Percentiles rank a stretch among this genome's conserved stretches.
These are phyloP conservation scores for Drosophila seguyi DNA, from an alignment of 1,140 invertebrate genomes.

Conservation along the genomic window DNA sequence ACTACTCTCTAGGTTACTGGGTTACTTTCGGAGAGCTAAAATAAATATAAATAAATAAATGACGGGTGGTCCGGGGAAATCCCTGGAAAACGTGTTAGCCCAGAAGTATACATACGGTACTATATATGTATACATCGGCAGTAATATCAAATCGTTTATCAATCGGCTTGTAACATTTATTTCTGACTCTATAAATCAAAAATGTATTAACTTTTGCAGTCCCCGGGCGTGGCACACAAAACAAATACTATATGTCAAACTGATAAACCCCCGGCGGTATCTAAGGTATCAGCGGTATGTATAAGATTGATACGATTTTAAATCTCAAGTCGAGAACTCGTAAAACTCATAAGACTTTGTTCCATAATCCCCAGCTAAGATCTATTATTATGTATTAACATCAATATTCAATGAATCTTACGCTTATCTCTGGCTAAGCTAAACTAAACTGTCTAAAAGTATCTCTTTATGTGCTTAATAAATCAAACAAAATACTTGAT, in stretches of 20 bases:
- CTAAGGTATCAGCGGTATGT: neutral
- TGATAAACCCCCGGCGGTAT: conserved; percentile 7
- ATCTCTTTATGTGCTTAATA: neutral
- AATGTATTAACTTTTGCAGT: conserved; percentile 40
- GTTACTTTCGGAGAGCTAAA: conserved; percentile 12
- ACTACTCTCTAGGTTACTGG: conserved; percentile 17
- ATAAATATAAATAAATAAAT: conserved; percentile 1
- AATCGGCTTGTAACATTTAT: conserved; percentile 28
- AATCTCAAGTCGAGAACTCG: conserved; percentile 20
- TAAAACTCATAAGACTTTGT: conserved; percentile 4
- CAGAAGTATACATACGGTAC: neutral
- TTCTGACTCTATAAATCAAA: conserved; percentile 38
- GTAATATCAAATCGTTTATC: conserved; percentile 45
- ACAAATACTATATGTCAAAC: conserved; percentile 23
- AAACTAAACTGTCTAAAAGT: neutral
- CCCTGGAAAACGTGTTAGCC: conserved; percentile 20
- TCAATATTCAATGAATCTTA: neutral
- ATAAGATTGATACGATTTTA: conserved; percentile 48
- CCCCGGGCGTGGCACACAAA: neutral
- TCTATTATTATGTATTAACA: neutral
- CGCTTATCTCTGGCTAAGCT: neutral
- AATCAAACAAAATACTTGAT: conserved; percentile 27
- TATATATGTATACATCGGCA: neutral
- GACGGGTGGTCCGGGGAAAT: conserved; percentile 4
- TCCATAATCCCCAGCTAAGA: neutral